phyloP scores from a whole-genome alignment of 2,797 vertebrate genomes.

The Sebastes hubbsi region DNA sequence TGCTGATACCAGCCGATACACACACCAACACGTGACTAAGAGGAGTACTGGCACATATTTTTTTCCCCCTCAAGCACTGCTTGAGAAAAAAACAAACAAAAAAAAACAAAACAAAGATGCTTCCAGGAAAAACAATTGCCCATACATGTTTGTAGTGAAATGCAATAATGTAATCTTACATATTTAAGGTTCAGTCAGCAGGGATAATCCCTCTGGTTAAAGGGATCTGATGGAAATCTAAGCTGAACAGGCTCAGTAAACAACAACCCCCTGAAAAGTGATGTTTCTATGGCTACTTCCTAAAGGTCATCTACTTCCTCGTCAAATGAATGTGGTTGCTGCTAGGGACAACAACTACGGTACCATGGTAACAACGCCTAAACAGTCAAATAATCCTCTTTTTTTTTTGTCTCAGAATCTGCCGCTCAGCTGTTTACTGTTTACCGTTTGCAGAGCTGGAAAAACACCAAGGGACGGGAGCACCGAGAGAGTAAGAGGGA shows the following conservation, averaged over 20 bases:
- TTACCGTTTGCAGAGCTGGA: constrained; percentile 4
- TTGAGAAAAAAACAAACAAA: not conserved
- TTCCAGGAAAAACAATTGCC: constrained; percentile 56
- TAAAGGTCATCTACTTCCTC: constrained; percentile 15
- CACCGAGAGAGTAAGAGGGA: not conserved
- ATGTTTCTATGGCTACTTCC: constrained; percentile 11
- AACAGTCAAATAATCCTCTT: constrained; percentile 67
- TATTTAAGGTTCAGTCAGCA: constrained; percentile 63
- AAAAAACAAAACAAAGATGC: constrained; percentile 45
- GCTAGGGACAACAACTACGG: constrained; percentile 8
- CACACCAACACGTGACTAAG: too few species aligned
- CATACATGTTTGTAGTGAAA: constrained; percentile 37
- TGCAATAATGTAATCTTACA: constrained; percentile 60
- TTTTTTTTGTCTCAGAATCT: constrained; percentile 8
- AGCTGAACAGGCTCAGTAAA: constrained; percentile 62
- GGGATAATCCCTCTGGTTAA: constrained; percentile 74
- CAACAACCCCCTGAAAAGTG: constrained; percentile 52
- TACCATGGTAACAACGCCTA: constrained; percentile 32
- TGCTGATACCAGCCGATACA: too few species aligned
- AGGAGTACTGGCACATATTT: too few species aligned
- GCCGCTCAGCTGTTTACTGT: constrained; percentile 60
- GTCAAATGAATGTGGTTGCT: constrained; percentile 22
- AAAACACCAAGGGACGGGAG: constrained; percentile 20
- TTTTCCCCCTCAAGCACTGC: too few species aligned
- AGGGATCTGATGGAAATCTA: constrained; percentile 61